These are phyloP conservation scores for Timema cristinae DNA, from an alignment of 2,888 invertebrate genomes.

Conservation along the genomic window DNA sequence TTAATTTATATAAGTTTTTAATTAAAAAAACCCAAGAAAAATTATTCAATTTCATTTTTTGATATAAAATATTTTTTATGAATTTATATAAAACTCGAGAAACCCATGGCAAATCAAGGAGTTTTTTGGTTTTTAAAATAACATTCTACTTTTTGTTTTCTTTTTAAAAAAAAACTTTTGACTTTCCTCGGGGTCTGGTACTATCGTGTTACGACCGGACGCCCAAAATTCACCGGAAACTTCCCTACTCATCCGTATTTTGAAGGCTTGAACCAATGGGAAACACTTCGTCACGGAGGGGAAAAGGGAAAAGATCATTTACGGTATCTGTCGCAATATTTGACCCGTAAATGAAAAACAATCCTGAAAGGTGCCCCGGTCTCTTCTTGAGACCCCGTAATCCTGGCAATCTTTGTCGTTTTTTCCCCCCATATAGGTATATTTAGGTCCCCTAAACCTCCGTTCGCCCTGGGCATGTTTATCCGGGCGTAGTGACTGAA, in stretches of 20 bases:
- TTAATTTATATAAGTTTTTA: no score
- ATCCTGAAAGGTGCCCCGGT: conserved; percentile 89
- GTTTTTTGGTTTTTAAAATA: no score
- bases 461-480: conserved; percentile 90
- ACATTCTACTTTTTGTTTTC: no score
- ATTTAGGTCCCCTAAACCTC: conserved; percentile 89
- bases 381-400: conserved; percentile 89
- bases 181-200: conserved; percentile 77
- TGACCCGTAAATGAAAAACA: conserved; percentile 75
- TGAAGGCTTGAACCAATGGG: conserved; percentile 94
- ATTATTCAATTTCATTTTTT: no score
- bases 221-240: conserved; percentile 96
- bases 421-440: conserved; percentile 95
- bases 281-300: conserved; percentile 91
- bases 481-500: conserved; percentile 97
- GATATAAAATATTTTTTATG: no score
- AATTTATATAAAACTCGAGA: no score
- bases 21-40: no score
- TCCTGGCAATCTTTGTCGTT: conserved; percentile 77
- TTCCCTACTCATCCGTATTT: conserved; percentile 89
- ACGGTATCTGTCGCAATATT: conserved; percentile 87
- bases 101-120: no score
- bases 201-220: conserved; percentile 89
- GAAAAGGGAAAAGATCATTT: conserved; percentile 93
- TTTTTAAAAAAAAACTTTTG: conserved; percentile 72